Percentiles rank a stretch among this genome's conserved stretches.
Conservation (phyloP, 2,113 vertebrate genomes). For the Silurus asotus region DNA sequence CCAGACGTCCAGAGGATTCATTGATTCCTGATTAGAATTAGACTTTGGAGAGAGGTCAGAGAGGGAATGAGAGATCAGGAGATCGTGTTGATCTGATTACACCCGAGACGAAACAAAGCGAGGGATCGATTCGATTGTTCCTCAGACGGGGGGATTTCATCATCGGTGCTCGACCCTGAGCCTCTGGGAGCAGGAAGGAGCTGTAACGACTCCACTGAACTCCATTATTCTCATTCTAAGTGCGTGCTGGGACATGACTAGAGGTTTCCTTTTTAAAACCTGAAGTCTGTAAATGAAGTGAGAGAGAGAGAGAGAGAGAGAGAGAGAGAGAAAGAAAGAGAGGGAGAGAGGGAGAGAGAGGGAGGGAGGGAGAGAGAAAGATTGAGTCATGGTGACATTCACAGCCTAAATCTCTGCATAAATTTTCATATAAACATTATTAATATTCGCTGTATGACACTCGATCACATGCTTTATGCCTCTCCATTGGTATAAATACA, state of each 20-base stretch:
- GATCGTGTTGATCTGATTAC: slow-evolving; percentile 39
- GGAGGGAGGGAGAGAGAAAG: background rate
- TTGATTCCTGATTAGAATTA: slow-evolving; percentile 32
- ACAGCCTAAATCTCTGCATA: background rate
- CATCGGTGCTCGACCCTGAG: slow-evolving; percentile 16
- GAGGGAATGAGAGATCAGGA: background rate
- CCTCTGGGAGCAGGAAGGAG: slow-evolving; percentile 1
- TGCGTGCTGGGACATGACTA: background rate
- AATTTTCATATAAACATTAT: background rate
- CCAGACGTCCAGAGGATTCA: slow-evolving; percentile 13
- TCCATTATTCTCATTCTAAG: slow-evolving; percentile 17
- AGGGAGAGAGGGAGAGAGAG: too few species aligned
- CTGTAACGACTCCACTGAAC: background rate
- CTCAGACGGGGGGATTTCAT: slow-evolving; percentile 44
- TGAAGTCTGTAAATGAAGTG: background rate
- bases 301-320: too few species aligned
- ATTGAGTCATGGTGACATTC: background rate
- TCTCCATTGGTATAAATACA: background rate
- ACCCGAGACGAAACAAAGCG: slow-evolving; percentile 40
- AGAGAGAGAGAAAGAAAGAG: too few species aligned
- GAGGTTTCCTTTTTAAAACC: background rate
- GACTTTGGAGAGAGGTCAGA: slow-evolving; percentile 14
- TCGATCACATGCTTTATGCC: background rate
- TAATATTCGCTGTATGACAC: background rate
- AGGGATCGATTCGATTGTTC: slow-evolving; percentile 49